Conservation (phyloP, 30 jellyfish, hydroid and myxozoan species). For the Hydractinia echinata region DNA sequence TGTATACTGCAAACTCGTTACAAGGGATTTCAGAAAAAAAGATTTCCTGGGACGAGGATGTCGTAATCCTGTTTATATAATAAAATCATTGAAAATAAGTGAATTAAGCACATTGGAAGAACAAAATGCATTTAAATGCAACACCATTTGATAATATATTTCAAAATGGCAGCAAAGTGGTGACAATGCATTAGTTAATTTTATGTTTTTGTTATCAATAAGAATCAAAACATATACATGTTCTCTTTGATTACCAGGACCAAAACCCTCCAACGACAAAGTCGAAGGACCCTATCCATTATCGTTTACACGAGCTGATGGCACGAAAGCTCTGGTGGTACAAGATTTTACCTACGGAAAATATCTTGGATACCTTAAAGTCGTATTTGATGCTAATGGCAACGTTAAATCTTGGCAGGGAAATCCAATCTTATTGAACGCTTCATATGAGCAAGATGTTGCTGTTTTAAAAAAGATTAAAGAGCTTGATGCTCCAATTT, state of each 20-base stretch:
- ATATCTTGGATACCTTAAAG: slow-evolving; percentile 51
- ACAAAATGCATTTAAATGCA: too few relatives aligned
- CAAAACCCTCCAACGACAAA: slow-evolving; percentile 16
- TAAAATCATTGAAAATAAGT: too few relatives aligned
- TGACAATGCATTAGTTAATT: too few relatives aligned
- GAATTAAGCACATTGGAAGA: too few relatives aligned
- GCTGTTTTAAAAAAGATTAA: background rate
- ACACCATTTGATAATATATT: too few relatives aligned
- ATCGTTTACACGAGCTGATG: background rate
- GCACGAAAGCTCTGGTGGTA: slow-evolving; percentile 43
- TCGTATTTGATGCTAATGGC: slow-evolving; percentile 49
- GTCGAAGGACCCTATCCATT: slow-evolving; percentile 25
- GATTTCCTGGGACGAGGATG: too few relatives aligned
- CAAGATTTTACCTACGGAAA: slow-evolving; percentile 54
- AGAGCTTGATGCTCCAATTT: background rate
- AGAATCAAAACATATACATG: background rate
- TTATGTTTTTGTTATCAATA: too few relatives aligned
- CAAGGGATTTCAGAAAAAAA: too few relatives aligned
- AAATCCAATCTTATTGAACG: slow-evolving; percentile 60
- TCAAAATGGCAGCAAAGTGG: too few relatives aligned
- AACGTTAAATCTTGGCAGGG: slow-evolving; percentile 48
- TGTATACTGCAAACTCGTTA: too few relatives aligned
- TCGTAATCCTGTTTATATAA: too few relatives aligned
- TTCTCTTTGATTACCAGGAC: slow-evolving; percentile 10
- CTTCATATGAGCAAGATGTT: background rate